Evolutionary conservation across 2,797 vertebrate genomes (phyloP).

Genomic region (Takifugu rubripes): DNA sequence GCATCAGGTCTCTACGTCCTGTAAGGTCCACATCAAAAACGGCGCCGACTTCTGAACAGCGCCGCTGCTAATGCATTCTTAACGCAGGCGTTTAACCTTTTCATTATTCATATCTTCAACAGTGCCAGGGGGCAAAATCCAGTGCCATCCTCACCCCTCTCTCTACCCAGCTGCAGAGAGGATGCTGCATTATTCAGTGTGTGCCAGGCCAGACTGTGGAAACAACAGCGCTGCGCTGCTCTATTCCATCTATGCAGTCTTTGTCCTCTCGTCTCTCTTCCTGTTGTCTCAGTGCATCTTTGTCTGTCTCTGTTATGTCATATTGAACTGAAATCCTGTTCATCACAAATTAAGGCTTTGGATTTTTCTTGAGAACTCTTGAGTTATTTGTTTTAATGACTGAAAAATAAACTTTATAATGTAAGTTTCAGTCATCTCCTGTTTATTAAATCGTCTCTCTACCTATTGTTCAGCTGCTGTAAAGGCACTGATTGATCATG

Average conservation of each 20-base stretch:
- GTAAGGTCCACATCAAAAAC: too few species aligned
- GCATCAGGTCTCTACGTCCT: constrained; percentile 27
- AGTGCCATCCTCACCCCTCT: constrained; percentile 58
- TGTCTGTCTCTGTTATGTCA: background rate
- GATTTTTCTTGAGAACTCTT: too few species aligned
- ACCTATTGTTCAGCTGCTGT: too few species aligned
- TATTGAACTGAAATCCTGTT: too few species aligned
- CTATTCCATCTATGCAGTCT: constrained; percentile 33
- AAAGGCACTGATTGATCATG: too few species aligned
- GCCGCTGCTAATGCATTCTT: constrained; percentile 64
- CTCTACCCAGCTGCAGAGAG: constrained; percentile 65
- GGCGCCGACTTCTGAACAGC: constrained; percentile 15
- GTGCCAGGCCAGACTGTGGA: constrained; percentile 63
- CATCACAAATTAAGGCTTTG: too few species aligned
- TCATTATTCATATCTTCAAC: constrained; percentile 74
- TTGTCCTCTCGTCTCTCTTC: constrained; percentile 21
- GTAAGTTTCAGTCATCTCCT: too few species aligned
- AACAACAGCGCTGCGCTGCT: constrained; percentile 57
- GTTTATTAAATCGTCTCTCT: too few species aligned
- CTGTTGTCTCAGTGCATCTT: constrained; percentile 5
- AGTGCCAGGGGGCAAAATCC: constrained; percentile 71
- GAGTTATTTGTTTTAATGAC: too few species aligned
- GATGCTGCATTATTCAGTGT: constrained; percentile 71
- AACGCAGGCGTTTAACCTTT: constrained; percentile 72
- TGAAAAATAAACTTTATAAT: too few species aligned